Conservation (phyloP, 2,888 invertebrate species). For the Rhagonycha fulva region DNA sequence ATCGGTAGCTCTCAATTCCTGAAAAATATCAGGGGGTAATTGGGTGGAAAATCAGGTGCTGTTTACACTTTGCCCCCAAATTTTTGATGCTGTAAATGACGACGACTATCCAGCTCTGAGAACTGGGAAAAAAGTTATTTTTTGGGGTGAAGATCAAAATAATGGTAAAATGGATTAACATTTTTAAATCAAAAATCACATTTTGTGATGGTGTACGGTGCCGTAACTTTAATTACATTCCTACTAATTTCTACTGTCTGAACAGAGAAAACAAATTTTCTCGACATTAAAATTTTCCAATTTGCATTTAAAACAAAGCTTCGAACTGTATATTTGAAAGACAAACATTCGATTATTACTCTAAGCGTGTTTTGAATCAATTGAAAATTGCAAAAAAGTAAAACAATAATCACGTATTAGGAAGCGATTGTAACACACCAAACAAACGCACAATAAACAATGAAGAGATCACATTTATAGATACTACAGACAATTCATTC, state of each 20-base stretch:
- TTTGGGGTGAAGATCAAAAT: too few species aligned
- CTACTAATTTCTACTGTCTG: not conserved
- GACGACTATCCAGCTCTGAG: too few species aligned
- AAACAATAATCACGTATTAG: constrained; percentile 40
- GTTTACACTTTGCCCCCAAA: too few species aligned
- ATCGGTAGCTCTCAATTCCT: too few species aligned
- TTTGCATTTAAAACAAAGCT: not conserved
- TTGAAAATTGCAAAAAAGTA: constrained; percentile 2
- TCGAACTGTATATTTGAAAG: not conserved
- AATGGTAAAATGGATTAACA: not conserved
- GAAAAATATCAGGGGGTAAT: too few species aligned
- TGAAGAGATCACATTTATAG: constrained; percentile 22
- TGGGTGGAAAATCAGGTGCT: too few species aligned
- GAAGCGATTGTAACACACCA: constrained; percentile 37
- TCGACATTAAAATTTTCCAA: not conserved
- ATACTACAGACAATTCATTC: constrained; percentile 10
- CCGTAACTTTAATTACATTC: not conserved
- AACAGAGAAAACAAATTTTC: not conserved
- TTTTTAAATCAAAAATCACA: not conserved
- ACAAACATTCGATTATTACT: not conserved
- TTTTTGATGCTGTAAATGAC: too few species aligned
- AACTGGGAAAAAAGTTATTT: too few species aligned
- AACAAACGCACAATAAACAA: constrained; percentile 40
- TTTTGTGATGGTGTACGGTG: not conserved
- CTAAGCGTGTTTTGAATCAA: not conserved